Conservation (phyloP, 2,113 vertebrate species). For the Apistogramma diplotaenia region DNA sequence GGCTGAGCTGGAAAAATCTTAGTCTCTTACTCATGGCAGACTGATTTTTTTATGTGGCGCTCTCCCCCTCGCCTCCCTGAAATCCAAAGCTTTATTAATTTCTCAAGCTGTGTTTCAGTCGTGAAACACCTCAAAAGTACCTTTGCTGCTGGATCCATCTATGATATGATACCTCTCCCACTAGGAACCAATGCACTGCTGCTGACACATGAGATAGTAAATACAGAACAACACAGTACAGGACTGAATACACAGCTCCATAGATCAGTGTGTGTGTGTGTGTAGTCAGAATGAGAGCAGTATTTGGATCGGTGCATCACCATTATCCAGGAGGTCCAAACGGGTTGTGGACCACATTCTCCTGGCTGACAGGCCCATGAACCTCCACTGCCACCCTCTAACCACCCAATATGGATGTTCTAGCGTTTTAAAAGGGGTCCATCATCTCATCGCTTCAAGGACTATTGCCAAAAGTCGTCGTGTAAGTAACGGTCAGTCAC, state of each 20-base stretch:
- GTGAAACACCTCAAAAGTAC: not conserved
- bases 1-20: too few relatives aligned
- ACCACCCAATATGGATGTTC: not conserved
- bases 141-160: too few relatives aligned
- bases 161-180: too few relatives aligned
- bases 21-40: not conserved
- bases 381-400: not conserved
- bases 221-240: too few relatives aligned
- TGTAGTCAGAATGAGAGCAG: not conserved
- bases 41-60: not conserved
- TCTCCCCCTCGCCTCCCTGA: not conserved
- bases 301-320: not conserved
- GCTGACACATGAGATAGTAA: too few relatives aligned
- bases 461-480: not conserved
- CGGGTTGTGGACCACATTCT: not conserved
- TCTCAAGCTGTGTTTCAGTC: not conserved
- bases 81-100: not conserved
- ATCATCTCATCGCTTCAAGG: not conserved
- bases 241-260: too few relatives aligned
- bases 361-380: not conserved
- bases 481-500: not conserved
- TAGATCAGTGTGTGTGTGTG: too few relatives aligned
- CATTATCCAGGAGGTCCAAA: not conserved
- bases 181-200: too few relatives aligned
- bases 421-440: not conserved